phyloP scores from a whole-genome alignment of 2,797 vertebrate genomes.

The Distichodus sexfasciatus region DNA sequence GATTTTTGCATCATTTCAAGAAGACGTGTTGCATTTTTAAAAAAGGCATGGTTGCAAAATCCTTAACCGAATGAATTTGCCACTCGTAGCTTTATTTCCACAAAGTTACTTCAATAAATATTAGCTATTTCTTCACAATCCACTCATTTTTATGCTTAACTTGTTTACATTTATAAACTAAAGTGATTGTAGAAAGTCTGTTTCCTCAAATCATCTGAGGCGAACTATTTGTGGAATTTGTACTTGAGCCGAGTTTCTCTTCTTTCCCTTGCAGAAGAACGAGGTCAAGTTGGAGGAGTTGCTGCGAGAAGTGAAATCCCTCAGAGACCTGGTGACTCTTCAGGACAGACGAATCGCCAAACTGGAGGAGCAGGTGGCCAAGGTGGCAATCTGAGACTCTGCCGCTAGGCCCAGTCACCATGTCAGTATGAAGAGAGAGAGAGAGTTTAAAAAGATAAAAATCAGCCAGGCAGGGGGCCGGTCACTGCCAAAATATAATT shows the following conservation, averaged over 20 bases:
- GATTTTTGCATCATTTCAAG: too few relatives aligned
- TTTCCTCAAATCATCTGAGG: too few relatives aligned
- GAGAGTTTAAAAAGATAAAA: slow-evolving; percentile 23
- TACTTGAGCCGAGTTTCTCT: too few relatives aligned
- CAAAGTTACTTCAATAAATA: too few relatives aligned
- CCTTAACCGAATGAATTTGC: too few relatives aligned
- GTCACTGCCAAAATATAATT: slow-evolving; percentile 65
- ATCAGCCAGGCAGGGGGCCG: slow-evolving; percentile 57
- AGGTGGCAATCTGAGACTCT: slow-evolving; percentile 82
- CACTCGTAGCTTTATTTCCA: too few relatives aligned
- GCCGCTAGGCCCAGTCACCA: slow-evolving; percentile 69
- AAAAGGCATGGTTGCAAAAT: too few relatives aligned
- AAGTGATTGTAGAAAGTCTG: too few relatives aligned
- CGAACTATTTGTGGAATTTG: not conserved
- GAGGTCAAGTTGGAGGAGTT: slow-evolving; percentile 97
- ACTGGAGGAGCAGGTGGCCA: slow-evolving; percentile 93
- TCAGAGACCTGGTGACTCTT: slow-evolving; percentile 91
- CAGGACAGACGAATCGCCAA: slow-evolving; percentile 95
- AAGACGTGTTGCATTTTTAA: too few relatives aligned
- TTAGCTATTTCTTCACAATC: too few relatives aligned
- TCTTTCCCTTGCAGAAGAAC: slow-evolving; percentile 77
- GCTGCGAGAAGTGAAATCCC: slow-evolving; percentile 92
- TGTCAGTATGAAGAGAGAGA: slow-evolving; percentile 15
- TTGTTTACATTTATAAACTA: too few relatives aligned
- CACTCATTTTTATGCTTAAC: too few relatives aligned